These are phyloP conservation scores for Blennius ocellaris DNA, from an alignment of 2,113 vertebrate genomes.

Conservation along the genomic window DNA sequence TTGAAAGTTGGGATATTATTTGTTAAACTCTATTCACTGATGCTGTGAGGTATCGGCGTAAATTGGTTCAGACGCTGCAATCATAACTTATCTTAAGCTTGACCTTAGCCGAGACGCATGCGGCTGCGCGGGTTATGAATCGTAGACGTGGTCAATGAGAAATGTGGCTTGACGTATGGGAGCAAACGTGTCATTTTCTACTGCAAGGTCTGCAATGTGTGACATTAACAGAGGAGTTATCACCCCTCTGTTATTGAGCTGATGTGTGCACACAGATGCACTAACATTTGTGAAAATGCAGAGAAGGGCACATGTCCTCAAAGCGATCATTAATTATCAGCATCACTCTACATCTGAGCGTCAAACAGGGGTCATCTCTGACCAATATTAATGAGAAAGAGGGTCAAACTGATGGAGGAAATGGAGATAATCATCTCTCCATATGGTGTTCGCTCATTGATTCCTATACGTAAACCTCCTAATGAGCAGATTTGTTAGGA, in stretches of 20 bases:
- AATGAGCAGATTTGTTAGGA: background rate
- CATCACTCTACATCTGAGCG: background rate
- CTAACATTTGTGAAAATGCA: background rate
- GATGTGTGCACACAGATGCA: background rate
- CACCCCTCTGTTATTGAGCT: background rate
- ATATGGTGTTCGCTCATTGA: background rate
- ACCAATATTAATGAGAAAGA: constrained; percentile 5
- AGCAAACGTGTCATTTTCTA: constrained; percentile 24
- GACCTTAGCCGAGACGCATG: constrained; percentile 20
- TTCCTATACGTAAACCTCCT: background rate
- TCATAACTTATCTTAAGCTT: constrained; percentile 26
- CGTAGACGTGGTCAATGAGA: background rate
- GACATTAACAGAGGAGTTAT: constrained; percentile 13
- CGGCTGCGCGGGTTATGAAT: background rate
- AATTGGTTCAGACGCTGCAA: constrained; percentile 11
- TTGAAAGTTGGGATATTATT: constrained; percentile 3
- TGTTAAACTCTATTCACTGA: background rate
- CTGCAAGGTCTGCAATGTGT: background rate
- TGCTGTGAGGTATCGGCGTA: background rate
- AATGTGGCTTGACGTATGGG: background rate
- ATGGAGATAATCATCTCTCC: background rate
- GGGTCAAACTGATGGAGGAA: background rate
- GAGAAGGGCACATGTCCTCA: background rate
- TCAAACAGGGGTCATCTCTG: background rate
- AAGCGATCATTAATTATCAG: background rate